Percentiles rank a stretch among this genome's conserved stretches.
These are phyloP conservation scores for Trinectes maculatus DNA, from an alignment of 2,113 vertebrate genomes.

Conservation along the genomic window DNA sequence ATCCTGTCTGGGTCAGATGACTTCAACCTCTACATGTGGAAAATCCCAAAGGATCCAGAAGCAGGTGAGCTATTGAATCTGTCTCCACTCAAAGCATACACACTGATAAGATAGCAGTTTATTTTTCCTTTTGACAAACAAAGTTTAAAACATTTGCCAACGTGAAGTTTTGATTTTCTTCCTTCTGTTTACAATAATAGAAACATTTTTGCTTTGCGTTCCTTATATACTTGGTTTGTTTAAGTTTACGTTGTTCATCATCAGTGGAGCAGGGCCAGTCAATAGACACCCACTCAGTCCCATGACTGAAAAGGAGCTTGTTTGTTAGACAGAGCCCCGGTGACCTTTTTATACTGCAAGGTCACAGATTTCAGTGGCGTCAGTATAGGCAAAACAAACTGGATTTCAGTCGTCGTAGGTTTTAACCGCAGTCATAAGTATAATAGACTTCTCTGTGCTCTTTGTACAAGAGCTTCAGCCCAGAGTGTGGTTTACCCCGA, in stretches of 20 bases:
- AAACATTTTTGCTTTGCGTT: not conserved
- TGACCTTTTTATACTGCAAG: slow-evolving; percentile 17
- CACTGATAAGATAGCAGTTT: no score
- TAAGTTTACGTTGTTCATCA: slow-evolving; percentile 2
- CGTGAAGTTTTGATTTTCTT: not conserved
- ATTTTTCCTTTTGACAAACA: not conserved
- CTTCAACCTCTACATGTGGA: slow-evolving; percentile 99
- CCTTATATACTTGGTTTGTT: not conserved
- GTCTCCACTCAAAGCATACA: not conserved
- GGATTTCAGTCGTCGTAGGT: not conserved
- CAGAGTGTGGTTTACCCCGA: slow-evolving; percentile 25
- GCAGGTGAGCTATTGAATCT: slow-evolving; percentile 81
- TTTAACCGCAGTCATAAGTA: slow-evolving; percentile 1
- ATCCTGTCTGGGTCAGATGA: slow-evolving; percentile 98
- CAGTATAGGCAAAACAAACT: slow-evolving; percentile 31
- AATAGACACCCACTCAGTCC: no score
- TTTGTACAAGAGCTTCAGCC: not conserved
- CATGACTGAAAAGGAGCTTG: not conserved
- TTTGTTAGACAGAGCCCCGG: not conserved
- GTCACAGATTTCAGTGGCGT: slow-evolving; percentile 34
- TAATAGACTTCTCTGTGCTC: slow-evolving; percentile 11
- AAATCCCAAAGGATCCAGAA: slow-evolving; percentile 95
- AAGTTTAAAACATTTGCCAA: not conserved
- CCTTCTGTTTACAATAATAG: not conserved
- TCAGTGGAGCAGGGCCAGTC: no score